Evolutionary conservation across 64 coral and sea anemone genomes (phyloP).

Genomic region (Catalaphyllia jardinei): DNA sequence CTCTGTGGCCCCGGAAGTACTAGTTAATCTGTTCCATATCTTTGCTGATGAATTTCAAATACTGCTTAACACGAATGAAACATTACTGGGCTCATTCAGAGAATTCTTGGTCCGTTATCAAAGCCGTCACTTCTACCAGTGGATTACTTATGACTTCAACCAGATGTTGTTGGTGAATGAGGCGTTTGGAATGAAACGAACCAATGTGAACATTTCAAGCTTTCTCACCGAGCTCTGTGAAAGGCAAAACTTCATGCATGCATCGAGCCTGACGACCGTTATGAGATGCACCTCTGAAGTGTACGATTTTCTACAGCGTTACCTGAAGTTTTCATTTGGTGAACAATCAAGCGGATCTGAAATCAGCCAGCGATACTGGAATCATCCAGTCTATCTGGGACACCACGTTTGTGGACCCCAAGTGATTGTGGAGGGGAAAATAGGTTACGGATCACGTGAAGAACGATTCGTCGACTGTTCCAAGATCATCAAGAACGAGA

Average conservation of each 20-base stretch:
- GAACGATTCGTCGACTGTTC: conserved; percentile 12
- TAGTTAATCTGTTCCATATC: background rate
- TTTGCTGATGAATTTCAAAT: conserved; percentile 65
- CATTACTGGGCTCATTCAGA: background rate
- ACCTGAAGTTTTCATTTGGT: conserved; percentile 25
- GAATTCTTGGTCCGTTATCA: conserved; percentile 16
- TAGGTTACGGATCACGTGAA: conserved; percentile 25
- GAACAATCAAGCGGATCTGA: background rate
- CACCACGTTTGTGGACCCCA: conserved; percentile 48
- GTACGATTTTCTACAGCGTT: conserved; percentile 15
- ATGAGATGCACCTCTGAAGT: conserved; percentile 54
- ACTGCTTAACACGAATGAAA: background rate
- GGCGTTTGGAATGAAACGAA: conserved; percentile 14
- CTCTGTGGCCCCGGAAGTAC: background rate
- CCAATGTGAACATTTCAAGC: background rate
- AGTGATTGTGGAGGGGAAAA: conserved; percentile 23
- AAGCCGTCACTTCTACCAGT: conserved; percentile 4
- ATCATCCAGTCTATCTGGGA: conserved; percentile 34
- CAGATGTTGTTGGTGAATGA: conserved; percentile 27
- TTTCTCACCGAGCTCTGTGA: conserved; percentile 28
- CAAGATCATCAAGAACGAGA: conserved; percentile 36
- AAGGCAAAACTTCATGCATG: conserved; percentile 33
- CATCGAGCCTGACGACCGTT: conserved; percentile 44
- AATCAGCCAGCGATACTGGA: conserved; percentile 6
- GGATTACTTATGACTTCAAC: conserved; percentile 49